Evolutionary conservation across 1,140 invertebrate species (phyloP), one percentile per base, ranked within the genome.

Genomic region (Trichonephila clavipes): DNA sequence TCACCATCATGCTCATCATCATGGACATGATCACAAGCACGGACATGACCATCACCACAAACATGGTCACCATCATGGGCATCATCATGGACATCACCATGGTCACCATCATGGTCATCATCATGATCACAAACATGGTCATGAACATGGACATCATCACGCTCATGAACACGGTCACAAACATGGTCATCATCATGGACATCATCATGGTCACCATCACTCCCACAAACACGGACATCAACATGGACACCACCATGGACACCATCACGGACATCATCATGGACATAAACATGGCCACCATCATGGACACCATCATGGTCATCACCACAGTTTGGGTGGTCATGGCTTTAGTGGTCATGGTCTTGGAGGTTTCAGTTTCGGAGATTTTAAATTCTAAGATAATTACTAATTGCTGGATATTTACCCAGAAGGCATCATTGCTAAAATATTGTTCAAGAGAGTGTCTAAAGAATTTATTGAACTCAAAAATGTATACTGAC

Each of bases 131-230:
- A n/a, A n/a, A 16, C 77, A 82, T 51, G 34, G 34, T 1, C 77
- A 82, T 51, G 16, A 82, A 2, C 66, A 69, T 24, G 24, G 24
- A 24, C 88, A 89, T 34, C 34, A 77, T 19, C 88, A 89, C n/a
- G 44, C 7, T 8, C 51, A 51, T 51, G 2, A 44, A 24, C 88
- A 89, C 34, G 64, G n/a, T 16, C 88, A 89, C 24, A 19, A 72
- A 10, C 88, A 89, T 18, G 66, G 66, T 24, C 88, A 89, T n/a
- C 16, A 89, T 5, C 88, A 89, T 24, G 64, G 18, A 6, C 87
- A 89, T 24, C 19, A 89, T 1, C 88, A 89, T 28, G 66, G 66
- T 40, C 87, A 89, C 61, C 16, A 58, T 21, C 88, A 89, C 66
- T 8, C 16, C 12, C 88, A 89, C 40, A 66, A 66, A 10, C 24